These are phyloP conservation scores for Numenius arquata DNA, from an alignment of 2,113 vertebrate genomes.

Conservation along the genomic window DNA sequence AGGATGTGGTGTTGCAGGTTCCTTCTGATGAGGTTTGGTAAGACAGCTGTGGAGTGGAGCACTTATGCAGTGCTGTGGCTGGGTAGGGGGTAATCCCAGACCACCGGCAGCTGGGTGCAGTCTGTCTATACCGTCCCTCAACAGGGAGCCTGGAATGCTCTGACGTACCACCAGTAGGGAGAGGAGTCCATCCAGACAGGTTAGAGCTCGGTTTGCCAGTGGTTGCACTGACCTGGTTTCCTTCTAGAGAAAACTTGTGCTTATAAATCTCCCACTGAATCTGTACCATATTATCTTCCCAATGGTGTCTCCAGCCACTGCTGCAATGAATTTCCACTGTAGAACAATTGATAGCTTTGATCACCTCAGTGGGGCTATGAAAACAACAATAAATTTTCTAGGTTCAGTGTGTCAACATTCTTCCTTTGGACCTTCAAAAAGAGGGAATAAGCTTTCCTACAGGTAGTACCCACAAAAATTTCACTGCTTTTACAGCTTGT, in stretches of 20 bases:
- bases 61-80: not conserved
- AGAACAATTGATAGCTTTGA: not conserved
- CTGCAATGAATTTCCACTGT: not conserved
- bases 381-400: not conserved
- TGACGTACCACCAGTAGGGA: fast-evolving
- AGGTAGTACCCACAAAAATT: not conserved
- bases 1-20: not conserved
- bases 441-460: not conserved
- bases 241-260: not conserved
- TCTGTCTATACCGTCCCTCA: not conserved
- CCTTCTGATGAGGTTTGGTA: not conserved
- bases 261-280: not conserved
- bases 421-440: not conserved
- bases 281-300: not conserved
- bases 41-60: not conserved
- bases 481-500: not conserved
- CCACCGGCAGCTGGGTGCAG: not conserved
- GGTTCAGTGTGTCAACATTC: not conserved
- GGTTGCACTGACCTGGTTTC: not conserved
- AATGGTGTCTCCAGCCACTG: not conserved
- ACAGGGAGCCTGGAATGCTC: not conserved
- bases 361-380: not conserved
- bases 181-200: not conserved
- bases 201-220: not conserved
- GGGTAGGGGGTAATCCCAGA: not conserved